A percentile compares a stretch with the other conserved stretches of the same genome.
phyloP scores from a whole-genome alignment of 53 echinoderm and acorn worm species.

The Holothuria scabra region DNA sequence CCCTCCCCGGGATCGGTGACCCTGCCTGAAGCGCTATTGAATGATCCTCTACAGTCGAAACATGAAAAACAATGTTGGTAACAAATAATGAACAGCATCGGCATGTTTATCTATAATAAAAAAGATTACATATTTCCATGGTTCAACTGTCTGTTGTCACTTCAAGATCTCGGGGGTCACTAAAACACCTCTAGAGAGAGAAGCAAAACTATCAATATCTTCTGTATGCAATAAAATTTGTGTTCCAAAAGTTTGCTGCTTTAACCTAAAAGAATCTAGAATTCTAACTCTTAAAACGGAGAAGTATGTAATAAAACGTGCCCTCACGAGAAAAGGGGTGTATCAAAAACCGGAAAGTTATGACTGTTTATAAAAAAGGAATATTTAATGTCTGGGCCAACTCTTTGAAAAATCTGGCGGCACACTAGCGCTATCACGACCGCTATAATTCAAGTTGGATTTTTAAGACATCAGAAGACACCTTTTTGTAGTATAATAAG shows the following conservation, averaged over 20 bases:
- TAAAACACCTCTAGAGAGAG: too few relatives aligned
- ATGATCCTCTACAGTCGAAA: too few relatives aligned
- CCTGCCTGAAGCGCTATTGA: too few relatives aligned
- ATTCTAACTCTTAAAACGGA: constrained; percentile 11
- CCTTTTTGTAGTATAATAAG: background rate
- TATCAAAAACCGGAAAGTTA: constrained; percentile 35
- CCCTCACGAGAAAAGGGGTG: constrained; percentile 21
- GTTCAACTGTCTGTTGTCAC: too few relatives aligned
- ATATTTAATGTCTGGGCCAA: constrained; percentile 31
- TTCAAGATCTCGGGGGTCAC: too few relatives aligned
- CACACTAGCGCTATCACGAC: constrained; percentile 20
- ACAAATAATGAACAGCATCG: too few relatives aligned
- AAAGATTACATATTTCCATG: too few relatives aligned
- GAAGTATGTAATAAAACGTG: constrained; percentile 48
- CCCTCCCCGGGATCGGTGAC: too few relatives aligned
- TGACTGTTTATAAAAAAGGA: constrained; percentile 40
- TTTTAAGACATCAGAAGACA: constrained; percentile 37
- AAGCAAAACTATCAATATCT: too few relatives aligned
- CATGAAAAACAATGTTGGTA: too few relatives aligned
- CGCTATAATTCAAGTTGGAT: constrained; percentile 43
- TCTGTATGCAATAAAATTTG: background rate
- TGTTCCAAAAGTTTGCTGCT: constrained; percentile 39
- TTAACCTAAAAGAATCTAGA: constrained; percentile 20
- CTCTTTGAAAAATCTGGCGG: constrained; percentile 29
- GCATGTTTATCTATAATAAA: too few relatives aligned